Evolutionary conservation across 2,797 vertebrate species (phyloP).

Genomic region (Anas flavirostris): DNA sequence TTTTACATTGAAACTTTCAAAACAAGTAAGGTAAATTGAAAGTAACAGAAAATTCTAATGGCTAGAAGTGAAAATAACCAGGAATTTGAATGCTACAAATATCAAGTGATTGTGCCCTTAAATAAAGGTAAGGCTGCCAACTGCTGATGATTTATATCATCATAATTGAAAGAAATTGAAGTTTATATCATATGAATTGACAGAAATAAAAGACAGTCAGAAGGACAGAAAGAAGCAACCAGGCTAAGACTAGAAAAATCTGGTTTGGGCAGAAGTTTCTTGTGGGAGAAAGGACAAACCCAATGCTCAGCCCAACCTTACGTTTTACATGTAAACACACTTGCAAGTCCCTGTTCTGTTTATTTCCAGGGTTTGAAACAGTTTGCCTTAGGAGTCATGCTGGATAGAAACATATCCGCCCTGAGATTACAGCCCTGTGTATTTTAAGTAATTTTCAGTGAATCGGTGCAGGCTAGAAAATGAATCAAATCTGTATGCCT

Average conservation of each 20-base stretch:
- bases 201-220: neutral
- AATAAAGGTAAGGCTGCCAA: neutral
- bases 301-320: neutral
- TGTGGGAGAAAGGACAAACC: neutral
- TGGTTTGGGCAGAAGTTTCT: neutral
- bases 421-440: neutral
- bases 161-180: too few species aligned
- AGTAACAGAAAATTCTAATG: neutral
- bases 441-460: neutral
- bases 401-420: rapidly evolving
- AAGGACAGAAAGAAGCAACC: neutral
- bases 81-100: neutral
- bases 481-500: neutral
- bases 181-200: neutral
- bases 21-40: neutral
- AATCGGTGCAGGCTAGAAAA: neutral
- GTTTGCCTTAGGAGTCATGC: neutral
- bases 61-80: neutral
- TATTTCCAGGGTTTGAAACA: neutral
- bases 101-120: neutral
- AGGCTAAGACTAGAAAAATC: neutral
- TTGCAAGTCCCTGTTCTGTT: rapidly evolving
- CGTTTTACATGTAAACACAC: neutral
- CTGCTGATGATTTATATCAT: neutral
- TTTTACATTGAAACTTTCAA: neutral